Evolutionary conservation across 2,113 vertebrate genomes (phyloP), one percentile per base, ranked within the genome.

Genomic region (Camelus dromedarius): DNA sequence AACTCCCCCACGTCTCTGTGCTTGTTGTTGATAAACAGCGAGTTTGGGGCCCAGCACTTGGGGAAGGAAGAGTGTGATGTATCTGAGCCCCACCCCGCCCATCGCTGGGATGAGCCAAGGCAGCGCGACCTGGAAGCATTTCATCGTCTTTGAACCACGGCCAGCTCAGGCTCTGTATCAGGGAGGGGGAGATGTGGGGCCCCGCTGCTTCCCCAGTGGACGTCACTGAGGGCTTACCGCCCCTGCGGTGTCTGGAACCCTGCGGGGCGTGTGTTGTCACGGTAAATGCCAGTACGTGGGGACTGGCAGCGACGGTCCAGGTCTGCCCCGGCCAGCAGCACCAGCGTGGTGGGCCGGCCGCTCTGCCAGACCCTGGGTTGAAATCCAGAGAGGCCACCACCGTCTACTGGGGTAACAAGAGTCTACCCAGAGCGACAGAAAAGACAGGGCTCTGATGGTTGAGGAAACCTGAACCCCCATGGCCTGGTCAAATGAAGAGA

Each of bases 261-360:
- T 6, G 1, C 5, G 6, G 56, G 7, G 4, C 30, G 24, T 13
- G 6, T 12, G 4, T 52, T 35, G 8, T 73, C 50, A 16, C 15
- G 0, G 6, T 12, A 26, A 26, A 69, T 32, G 28, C 72, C 15
- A 26, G 22, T 6, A 14, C 8, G 1, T 24, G 7, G 16, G 52
- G 28, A 32, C 9, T 38, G 24, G 46, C 54, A 6, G 24, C 38
- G 2, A 15, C 1, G 6, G 20, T 81, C 46, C 52, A 38, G 32
- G 18, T 35, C 5, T 1, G 38, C 6, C 60, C 56, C 5, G 0
- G 52, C 52, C 19, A 46, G 32, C 67, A 32, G 66, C 32, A 18
- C 64, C 28, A 0, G 1, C 5, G 0, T 38, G 35, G 30, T 13
- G 8, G 48, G 52, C 1, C 3, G 38, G 22, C 32, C 35, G 0